Base-by-base conservation (phyloP, 2,113 vertebrate genomes). In the Phrynocephalus versicolor region DNA sequence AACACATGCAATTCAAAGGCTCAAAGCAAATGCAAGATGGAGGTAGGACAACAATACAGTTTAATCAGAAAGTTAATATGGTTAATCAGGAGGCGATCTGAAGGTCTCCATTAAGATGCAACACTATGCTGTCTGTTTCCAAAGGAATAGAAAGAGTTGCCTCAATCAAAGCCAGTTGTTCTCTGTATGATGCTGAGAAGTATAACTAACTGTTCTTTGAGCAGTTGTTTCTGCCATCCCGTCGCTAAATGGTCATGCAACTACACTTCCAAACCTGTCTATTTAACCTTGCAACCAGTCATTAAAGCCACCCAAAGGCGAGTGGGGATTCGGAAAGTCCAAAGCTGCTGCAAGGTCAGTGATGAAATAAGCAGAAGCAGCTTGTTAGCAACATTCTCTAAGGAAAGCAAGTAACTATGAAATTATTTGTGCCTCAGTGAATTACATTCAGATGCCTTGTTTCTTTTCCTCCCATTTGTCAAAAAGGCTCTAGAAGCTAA, bases 371-470 rank as follows among this genome's bases (percentile, higher is more conserved):
- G 88, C 64, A 87, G 69, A 77, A 87, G 55, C n/a, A 82, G 82
- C 55, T 88, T 89, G 65, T 89, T 90, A 90, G 71, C 45, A 81
- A 64, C 14, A 74, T 82, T 90, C 85, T 92, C 75, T 89, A 88
- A 91, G 35, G 6, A 14, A 88, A 74, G 1, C 0, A 51, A 84
- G 45, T 75, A 62, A 82, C 55, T 57, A 57, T 78, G 39, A 88
- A 88, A 86, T 88, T 79, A 85, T 85, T 88, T 72, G 83, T 79
- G 41, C 69, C 80, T 51, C 16, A 45, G 1, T 81, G 75, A 71
- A n/a, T 80, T 84, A 87, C 45, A 76, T 16, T 80, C 76, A 30
- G 6, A 0, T 37, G 3, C 6, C 73, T 86, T 88, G 39, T 79
- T 64, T n/a, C 33, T 10, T 16, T 3, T 77, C 72, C 72, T 1